Conservation (phyloP, 2,888 invertebrate species). For the Oscheius sp. region DNA sequence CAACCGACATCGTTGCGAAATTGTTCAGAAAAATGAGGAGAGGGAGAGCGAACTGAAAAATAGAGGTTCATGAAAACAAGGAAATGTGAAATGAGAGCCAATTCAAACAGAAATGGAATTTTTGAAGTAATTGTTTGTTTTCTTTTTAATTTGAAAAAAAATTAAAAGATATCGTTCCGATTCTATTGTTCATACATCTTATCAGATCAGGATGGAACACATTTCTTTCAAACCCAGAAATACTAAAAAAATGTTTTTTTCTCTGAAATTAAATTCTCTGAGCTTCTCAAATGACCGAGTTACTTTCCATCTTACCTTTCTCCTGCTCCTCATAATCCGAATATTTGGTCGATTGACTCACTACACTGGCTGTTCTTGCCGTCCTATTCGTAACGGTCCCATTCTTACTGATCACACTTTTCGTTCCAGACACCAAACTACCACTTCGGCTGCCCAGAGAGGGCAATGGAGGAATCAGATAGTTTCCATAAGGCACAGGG, state of each 20-base stretch:
- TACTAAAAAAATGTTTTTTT: no score
- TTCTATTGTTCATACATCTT: no score
- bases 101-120: no score
- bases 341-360: not conserved
- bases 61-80: no score
- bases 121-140: not conserved
- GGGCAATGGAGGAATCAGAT: not conserved
- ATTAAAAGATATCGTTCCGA: no score
- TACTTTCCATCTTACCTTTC: not conserved
- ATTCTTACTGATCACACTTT: not conserved
- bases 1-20: conserved; percentile 43
- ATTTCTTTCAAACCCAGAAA: no score
- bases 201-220: no score
- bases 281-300: no score
- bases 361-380: not conserved
- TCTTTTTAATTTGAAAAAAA: not conserved
- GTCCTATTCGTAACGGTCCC: no score
- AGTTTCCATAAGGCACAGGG: no score
- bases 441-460: not conserved
- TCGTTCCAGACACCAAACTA: not conserved
- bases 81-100: no score
- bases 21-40: conserved; percentile 23
- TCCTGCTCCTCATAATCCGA: not conserved
- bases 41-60: not conserved
- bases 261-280: no score